Evolutionary conservation across 1,140 invertebrate genomes (phyloP).

Genomic region (Neodiprion pinetum): DNA sequence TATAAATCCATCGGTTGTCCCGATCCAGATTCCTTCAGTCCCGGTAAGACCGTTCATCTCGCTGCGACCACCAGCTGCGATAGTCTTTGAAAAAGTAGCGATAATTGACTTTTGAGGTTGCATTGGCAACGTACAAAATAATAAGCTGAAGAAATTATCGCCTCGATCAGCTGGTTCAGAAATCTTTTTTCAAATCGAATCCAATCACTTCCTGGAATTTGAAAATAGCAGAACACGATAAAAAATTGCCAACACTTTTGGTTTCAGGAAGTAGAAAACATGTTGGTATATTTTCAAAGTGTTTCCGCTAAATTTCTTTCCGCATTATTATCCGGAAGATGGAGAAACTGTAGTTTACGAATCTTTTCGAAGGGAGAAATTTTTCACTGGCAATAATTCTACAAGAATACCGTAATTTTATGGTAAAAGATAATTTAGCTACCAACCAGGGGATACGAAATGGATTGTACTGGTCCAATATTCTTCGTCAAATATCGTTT

Average conservation of each 20-base stretch:
- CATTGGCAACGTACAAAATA: neutral
- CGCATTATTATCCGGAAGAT: no score
- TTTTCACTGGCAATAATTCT: neutral
- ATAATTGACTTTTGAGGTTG: neutral
- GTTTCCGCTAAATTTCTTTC: no score
- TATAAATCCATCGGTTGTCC: slow-evolving; percentile 47
- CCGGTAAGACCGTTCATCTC: slow-evolving; percentile 50
- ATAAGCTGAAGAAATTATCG: neutral
- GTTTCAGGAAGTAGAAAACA: no score
- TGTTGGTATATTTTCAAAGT: no score
- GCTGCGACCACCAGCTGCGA: slow-evolving; percentile 52
- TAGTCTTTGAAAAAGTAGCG: slow-evolving; percentile 44
- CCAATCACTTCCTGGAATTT: no score
- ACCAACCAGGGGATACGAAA: slow-evolving; percentile 51
- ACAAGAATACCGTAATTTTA: neutral
- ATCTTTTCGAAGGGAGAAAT: neutral
- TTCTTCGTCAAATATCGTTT: slow-evolving; percentile 50
- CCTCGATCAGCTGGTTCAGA: no score
- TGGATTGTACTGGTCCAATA: slow-evolving; percentile 57
- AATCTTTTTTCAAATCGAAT: no score
- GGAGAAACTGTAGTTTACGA: no score
- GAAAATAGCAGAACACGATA: no score
- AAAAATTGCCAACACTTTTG: no score
- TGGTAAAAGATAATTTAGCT: neutral
- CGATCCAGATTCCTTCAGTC: slow-evolving; percentile 56